Base-by-base conservation (phyloP, 2,113 vertebrate genomes). In the Chunga burmeisteri region DNA sequence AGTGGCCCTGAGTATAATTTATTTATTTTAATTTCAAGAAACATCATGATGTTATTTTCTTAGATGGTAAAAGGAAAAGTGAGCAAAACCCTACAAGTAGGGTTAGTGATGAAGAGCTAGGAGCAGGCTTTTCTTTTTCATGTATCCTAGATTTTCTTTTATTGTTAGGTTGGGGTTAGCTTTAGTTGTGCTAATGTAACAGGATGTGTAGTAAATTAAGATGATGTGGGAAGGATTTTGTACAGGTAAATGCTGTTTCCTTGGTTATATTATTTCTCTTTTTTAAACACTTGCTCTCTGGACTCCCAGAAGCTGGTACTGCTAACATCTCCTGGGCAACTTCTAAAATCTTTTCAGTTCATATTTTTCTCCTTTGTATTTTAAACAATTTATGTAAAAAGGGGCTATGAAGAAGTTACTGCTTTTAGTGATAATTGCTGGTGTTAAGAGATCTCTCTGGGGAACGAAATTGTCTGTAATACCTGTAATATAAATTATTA, bases 131-230 rank as follows among this genome's bases (percentile, higher is more conserved):
- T 61, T 71, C 7, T 53, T 88, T 62, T 77, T 94, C 55, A 49
- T 6, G 40, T 53, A 36, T 50, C 17, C 26, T 40, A 25, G 18
- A 30, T 89, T 68, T 71, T 89, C 11, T 81, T 88, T 94, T 19
- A 40, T 63, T 75, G 46, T 27, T 68, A 99, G 98, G 98, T 98
- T 93, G 98, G 98, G 65, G 98, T 99, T 46, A 99, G 98, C 26
- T 99, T 99, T 98, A 99, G 98, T 96, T 99, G 98, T 71, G 98
- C 98, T 10, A 97, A 98, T 5, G 93, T 97, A 22, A 91, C 94
- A 32, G 98, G 98, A 71, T 99, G 95, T 63, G 98, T 98, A 15
- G 82, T 93, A 92, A 98, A 98, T 50, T 94, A 99, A 97, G 98
- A 98, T 38, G 98, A 98, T 23, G 98, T 98, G 22, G 98, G 98